Percentiles rank a stretch among this genome's conserved stretches.
These are phyloP conservation scores for Thalpophila matura DNA, from an alignment of 2,888 invertebrate genomes.

Conservation along the genomic window DNA sequence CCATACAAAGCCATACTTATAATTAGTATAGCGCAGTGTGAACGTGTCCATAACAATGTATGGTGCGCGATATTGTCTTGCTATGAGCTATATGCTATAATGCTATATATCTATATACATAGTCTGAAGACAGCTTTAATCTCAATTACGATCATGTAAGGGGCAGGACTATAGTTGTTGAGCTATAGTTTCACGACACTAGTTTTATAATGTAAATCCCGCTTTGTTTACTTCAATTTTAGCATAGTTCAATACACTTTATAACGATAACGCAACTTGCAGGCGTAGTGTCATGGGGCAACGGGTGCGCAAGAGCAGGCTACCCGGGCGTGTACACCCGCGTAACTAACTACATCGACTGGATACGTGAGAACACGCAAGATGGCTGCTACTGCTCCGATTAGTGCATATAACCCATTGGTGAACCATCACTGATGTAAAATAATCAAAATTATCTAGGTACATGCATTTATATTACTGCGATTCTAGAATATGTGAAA, in stretches of 20 bases:
- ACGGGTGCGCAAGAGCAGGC: conserved; percentile 96
- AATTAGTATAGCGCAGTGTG: no score
- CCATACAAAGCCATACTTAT: conserved; percentile 26
- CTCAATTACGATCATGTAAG: no score
- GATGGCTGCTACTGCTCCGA: conserved; percentile 96
- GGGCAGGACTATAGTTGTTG: no score
- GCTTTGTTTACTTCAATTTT: conserved; percentile 27
- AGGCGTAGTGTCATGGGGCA: conserved; percentile 97
- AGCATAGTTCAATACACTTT: conserved; percentile 23
- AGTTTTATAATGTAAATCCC: no score
- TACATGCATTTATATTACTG: conserved; percentile 60
- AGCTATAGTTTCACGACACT: no score
- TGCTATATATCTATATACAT: no score
- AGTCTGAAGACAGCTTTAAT: no score
- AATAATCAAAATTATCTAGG: background rate
- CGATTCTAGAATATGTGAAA: conserved; percentile 35
- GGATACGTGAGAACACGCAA: conserved; percentile 94
- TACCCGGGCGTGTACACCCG: conserved; percentile 97
- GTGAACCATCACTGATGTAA: conserved; percentile 1
- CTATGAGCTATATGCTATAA: no score
- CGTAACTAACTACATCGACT: conserved; percentile 95
- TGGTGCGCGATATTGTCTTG: no score
- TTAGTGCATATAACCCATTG: conserved; percentile 67
- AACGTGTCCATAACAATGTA: no score
- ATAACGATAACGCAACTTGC: conserved; percentile 63